Evolutionary conservation across 2,888 invertebrate genomes (phyloP), one percentile per base, ranked within the genome.

Genomic region (Drosophila fulvimacula): DNA sequence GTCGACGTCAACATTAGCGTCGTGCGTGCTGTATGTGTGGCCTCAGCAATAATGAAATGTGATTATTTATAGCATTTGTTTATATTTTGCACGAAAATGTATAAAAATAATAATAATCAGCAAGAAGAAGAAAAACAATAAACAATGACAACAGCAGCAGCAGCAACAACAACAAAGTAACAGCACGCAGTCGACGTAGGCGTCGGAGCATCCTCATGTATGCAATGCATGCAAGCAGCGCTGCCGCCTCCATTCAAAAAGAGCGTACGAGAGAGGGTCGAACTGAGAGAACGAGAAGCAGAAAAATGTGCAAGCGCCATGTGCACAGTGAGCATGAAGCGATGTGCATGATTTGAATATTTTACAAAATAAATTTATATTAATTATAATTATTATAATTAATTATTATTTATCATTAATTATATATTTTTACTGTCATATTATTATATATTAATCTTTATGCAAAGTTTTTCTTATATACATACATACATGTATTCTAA

Each of bases 61-160:
- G 57, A 55, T 63, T 89, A 87, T 83, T 87, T 78, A 89, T 89
- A 83, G 87, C 75, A 75, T 88, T 83, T 83, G 83, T 83, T 83
- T 89, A 89, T 89, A 89, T 78, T 87, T 83, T 81, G 79, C 87
- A 79, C 66, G 68, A 69, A 69, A 59, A 73, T 69, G 59, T 70
- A 52, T 64, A 66, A 70, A 65, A 79, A 68, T 57, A 75, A 79
- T 65, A 72, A 79, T 65, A 73, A 71, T 51, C 60, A 52, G 19
- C 4, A 32, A 49, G 32, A 49, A 69, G 42, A 30, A 57, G 64
- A 63, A 19, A 42, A 57, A 49, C 48, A 64, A 69, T 48, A 36
- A 61, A 56, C 32, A 61, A 62, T 21, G 27, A 34, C 52, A 62
- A 9, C 60, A 76, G 15, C 63, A 76, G 30, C 32, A 49, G 9